A percentile compares a stretch with the other conserved stretches of the same genome.
Evolutionary conservation across 92 coral and sea anemone species (phyloP).

Genomic region (Heteractis magnifica): DNA sequence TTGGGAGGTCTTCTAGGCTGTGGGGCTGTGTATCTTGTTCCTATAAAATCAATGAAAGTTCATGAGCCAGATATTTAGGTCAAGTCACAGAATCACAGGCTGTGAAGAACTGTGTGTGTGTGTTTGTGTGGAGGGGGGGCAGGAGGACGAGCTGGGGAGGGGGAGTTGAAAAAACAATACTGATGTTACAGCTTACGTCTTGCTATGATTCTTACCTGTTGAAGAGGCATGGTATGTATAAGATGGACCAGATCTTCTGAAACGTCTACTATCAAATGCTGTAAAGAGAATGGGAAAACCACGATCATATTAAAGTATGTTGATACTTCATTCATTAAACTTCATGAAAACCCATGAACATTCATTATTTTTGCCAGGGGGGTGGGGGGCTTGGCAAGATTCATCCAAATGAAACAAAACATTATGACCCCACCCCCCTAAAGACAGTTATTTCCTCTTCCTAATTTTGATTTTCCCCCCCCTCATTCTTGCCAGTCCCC

Average conservation of each 20-base stretch:
- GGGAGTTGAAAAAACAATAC: background rate
- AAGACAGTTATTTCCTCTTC: no score
- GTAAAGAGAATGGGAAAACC: background rate
- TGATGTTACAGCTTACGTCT: background rate
- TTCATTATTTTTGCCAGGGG: no score
- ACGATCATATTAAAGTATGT: background rate
- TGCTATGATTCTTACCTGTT: conserved; percentile 48
- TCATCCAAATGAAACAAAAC: no score
- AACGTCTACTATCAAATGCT: conserved; percentile 10
- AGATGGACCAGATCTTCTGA: conserved; percentile 39
- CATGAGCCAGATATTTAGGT: background rate
- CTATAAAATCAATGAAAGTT: conserved; percentile 13
- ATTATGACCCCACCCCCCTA: no score
- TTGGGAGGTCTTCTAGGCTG: conserved; percentile 16
- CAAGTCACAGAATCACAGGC: background rate
- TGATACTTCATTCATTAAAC: background rate
- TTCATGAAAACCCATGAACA: no score
- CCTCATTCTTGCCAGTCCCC: no score
- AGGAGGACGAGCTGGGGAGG: background rate
- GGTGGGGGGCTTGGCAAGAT: no score
- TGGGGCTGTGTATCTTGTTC: conserved; percentile 42
- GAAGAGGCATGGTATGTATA: conserved; percentile 67
- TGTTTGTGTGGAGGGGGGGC: background rate
- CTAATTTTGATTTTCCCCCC: no score
- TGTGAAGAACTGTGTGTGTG: background rate